Conservation (phyloP, 2,113 vertebrate genomes). For the Suricata suricatta region DNA sequence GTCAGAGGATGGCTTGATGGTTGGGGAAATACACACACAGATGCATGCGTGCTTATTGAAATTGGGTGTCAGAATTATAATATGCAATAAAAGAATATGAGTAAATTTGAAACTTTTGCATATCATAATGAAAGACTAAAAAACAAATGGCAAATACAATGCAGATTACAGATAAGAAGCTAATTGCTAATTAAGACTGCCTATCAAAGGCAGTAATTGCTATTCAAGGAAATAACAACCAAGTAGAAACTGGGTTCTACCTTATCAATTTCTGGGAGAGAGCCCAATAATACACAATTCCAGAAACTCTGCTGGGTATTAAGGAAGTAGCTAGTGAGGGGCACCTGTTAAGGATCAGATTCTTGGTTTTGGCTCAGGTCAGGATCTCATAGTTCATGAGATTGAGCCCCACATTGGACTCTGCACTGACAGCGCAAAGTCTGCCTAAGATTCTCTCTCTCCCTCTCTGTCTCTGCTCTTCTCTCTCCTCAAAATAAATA, state of each 20-base stretch:
- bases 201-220: not conserved
- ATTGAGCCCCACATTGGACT: too few species aligned
- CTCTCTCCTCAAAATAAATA: too few species aligned
- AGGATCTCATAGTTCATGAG: too few species aligned
- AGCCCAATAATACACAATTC: not conserved
- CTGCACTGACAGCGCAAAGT: too few species aligned
- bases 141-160: not conserved
- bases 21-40: not conserved
- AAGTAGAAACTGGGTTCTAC: not conserved
- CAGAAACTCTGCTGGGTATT: not conserved
- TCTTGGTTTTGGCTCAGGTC: too few species aligned
- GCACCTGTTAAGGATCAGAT: too few species aligned
- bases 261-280: not conserved
- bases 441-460: too few species aligned
- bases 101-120: not conserved
- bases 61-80: not conserved
- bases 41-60: not conserved
- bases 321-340: not conserved
- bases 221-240: slow-evolving; percentile 8
- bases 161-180: not conserved
- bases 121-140: not conserved
- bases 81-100: not conserved
- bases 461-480: too few species aligned
- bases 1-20: not conserved
- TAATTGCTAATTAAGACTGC: not conserved